These are phyloP conservation scores for Cosmia pyralina DNA, from an alignment of 2,888 invertebrate species.

Conservation along the genomic window DNA sequence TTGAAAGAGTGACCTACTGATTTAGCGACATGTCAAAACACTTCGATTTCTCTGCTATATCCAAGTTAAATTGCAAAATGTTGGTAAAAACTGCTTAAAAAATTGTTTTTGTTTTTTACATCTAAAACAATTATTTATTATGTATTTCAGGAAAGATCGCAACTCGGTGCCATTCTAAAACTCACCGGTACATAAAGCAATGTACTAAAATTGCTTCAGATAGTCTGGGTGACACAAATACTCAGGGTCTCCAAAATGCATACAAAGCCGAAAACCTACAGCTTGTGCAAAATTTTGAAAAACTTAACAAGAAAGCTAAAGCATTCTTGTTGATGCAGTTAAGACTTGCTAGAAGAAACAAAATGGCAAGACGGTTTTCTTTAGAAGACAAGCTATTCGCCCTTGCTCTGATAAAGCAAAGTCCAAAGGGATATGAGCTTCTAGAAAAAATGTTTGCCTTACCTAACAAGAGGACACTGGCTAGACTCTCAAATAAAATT, in stretches of 20 bases:
- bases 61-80: too few species aligned
- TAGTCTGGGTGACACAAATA: too few species aligned
- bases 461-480: slow-evolving; percentile 5
- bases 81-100: too few species aligned
- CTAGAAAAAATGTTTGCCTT: neutral
- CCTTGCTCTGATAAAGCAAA: slow-evolving; percentile 6
- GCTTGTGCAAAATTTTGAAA: slow-evolving; percentile 6
- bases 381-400: slow-evolving; percentile 4
- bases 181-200: neutral
- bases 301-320: slow-evolving; percentile 11
- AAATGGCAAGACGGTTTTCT: slow-evolving; percentile 8
- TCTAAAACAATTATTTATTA: too few species aligned
- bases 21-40: too few species aligned
- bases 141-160: too few species aligned
- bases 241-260: slow-evolving; percentile 1
- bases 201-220: neutral
- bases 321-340: slow-evolving; percentile 1
- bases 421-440: neutral
- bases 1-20: too few species aligned
- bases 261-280: neutral
- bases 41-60: too few species aligned
- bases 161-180: too few species aligned
- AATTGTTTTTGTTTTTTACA: too few species aligned
- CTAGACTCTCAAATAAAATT: neutral
- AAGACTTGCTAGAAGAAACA: neutral